phyloP scores from a whole-genome alignment of 2,888 invertebrate genomes.

The Pachycephus smyrnensis region DNA sequence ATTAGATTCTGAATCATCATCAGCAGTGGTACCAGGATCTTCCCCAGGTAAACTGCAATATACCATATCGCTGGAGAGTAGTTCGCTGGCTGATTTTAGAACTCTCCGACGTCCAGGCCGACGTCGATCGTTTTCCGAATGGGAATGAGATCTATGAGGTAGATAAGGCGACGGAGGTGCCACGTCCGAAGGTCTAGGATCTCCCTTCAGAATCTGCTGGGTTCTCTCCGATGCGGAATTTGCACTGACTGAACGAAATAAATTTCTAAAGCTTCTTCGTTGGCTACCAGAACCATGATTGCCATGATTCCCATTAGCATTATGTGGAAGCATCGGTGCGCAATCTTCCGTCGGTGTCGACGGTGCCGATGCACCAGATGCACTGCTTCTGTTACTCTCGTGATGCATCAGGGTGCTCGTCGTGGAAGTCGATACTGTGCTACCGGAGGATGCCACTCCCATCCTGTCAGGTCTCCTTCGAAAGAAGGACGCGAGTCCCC shows the following conservation, averaged over 20 bases:
- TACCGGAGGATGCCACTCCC: slow-evolving; percentile 52
- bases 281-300: slow-evolving; percentile 45
- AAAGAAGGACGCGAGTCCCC: slow-evolving; percentile 54
- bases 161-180: slow-evolving; percentile 70
- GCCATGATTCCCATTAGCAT: slow-evolving; percentile 20
- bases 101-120: slow-evolving; percentile 46
- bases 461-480: slow-evolving; percentile 40
- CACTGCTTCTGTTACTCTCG: slow-evolving; percentile 40
- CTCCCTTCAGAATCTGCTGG: slow-evolving; percentile 76
- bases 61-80: slow-evolving; percentile 59
- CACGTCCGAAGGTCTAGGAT: slow-evolving; percentile 78
- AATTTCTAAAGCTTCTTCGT: slow-evolving; percentile 70
- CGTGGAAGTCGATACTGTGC: slow-evolving; percentile 44
- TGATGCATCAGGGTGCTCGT: slow-evolving; percentile 44
- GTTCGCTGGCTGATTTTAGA: slow-evolving; percentile 60
- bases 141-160: slow-evolving; percentile 59
- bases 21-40: slow-evolving; percentile 32
- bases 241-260: slow-evolving; percentile 76
- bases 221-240: slow-evolving; percentile 74
- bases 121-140: slow-evolving; percentile 55
- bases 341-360: slow-evolving; percentile 43
- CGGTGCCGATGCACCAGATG: slow-evolving; percentile 45
- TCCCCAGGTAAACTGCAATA: slow-evolving; percentile 49
- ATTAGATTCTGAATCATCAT: slow-evolving; percentile 26
- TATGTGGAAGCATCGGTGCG: slow-evolving; percentile 42